Base-by-base conservation (phyloP, 35 echinoderm and acorn worm genomes). In the Apostichopus californicus region DNA sequence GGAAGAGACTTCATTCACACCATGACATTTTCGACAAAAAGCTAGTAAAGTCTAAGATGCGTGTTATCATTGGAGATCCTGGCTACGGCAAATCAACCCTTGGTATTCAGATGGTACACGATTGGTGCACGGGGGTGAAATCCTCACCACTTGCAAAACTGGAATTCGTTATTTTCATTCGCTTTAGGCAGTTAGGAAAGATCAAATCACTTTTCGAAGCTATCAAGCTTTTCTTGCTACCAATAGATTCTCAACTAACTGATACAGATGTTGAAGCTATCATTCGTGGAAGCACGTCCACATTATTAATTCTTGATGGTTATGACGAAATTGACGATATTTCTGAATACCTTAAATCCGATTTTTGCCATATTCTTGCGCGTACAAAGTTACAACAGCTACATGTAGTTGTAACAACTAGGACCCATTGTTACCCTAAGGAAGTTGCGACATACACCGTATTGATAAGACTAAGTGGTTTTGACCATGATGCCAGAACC, bases 61-160 rank as follows among this genome's bases (percentile, higher is more conserved):
- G 83, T 8, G 8, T 86, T 3, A 10, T 86, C 18, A 55, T 55
- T 55, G 83, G 83, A 14, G 83, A 86, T 5, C 28, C 83, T 5
- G 83, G 83, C 8, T 86, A 86, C 83, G 83, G 83, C 3, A 86
- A 86, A 86, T 86, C 83, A 21, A 86, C 83, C 9, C 54, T 86
- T 8, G 55, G 26, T 86, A 11, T 86, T 21, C 83, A 86, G 83
- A 14, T 86, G 17, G 59, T 56, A 56, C 1, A 86, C 22, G 83
- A 86, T 15, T 86, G 83, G 83, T 86, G 83, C 58, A 86, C 5
- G 55, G 4, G 23, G 13, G 83, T 86, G 55, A 15, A 55, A 9
- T 8, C 3, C 9, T 86, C 83, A 21, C 83, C 83, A 13, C 17
- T 86, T 18, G 8, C 18, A 21, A 55, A 86, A 5, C 4, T 86